Evolutionary conservation across 2,797 vertebrate species (phyloP), one percentile per base, ranked within the genome.

Genomic region (Varecia variegata): DNA sequence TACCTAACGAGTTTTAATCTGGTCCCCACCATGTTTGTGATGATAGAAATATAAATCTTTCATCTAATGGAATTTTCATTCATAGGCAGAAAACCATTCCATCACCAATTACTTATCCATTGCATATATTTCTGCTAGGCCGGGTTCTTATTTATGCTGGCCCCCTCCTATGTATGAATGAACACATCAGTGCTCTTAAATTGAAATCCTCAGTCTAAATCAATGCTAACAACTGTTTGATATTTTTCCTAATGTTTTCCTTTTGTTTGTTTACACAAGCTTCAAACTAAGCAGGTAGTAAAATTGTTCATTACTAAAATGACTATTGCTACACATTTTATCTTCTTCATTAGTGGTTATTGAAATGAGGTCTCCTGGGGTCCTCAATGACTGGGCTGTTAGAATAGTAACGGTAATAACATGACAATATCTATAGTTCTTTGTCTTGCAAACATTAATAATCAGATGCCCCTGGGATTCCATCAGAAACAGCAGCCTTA

Each of bases 291-390:
- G 62, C 90, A 93, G 73, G 82, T 88, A 88, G 88, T 93, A 94
- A 96, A 94, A 92, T 23, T 87, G 47, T 68, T 97, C 86, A 93
- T 95, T 97, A 93, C 80, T 67, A 73, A 93, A 95, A 95, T 91
- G 45, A 93, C 76, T 93, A 65, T 67, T 82, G 82, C 38, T 79
- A 85, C 60, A 91, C 60, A 95, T 91, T 97, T 86, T 95, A 94
- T 93, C 93, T 94, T 87, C 92, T 96, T 97, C 97, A 92, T 97
- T 97, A 97, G 88, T 35, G 50, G 93, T 92, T 96, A 96, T 92
- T 94, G 95, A 95, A 94, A 96, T 86, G 86, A 89, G 56, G 56
- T 93, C 96, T 95, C 96, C 96, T 70, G 88, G 86, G 90, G 45
- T 95, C 93, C 58, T 89, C 90, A 86, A 95, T 95, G 90, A 96